Conservation (phyloP, 2,888 invertebrate species). For the Cryptops parisi region DNA sequence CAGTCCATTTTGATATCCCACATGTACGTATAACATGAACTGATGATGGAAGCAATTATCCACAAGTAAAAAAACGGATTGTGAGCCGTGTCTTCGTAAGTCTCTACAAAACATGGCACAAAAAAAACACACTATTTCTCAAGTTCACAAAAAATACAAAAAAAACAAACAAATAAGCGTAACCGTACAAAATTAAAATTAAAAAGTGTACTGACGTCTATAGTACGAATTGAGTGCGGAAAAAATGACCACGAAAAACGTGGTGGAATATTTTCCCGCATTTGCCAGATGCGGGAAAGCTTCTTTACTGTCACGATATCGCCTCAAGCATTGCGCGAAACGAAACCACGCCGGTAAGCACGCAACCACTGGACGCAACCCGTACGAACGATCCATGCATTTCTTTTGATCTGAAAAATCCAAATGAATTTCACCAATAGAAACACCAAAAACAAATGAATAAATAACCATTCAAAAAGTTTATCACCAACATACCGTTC, state of each 20-base stretch:
- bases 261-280: constrained; percentile 95
- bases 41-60: constrained; percentile 51
- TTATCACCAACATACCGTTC: constrained; percentile 10
- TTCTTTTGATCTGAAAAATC: constrained; percentile 41
- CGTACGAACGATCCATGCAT: constrained; percentile 53
- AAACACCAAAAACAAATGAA: not conserved
- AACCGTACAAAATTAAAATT: too few relatives aligned
- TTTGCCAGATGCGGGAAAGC: constrained; percentile 93
- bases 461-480: not conserved
- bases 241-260: constrained; percentile 86
- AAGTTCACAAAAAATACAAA: not conserved
- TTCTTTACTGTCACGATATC: constrained; percentile 85
- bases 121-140: too few relatives aligned
- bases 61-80: constrained; percentile 81
- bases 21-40: constrained; percentile 81
- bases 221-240: constrained; percentile 52
- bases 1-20: constrained; percentile 99
- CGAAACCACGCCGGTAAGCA: constrained; percentile 95
- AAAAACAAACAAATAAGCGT: not conserved
- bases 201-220: constrained; percentile 39
- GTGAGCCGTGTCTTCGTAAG: constrained; percentile 46
- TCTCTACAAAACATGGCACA: constrained; percentile 39
- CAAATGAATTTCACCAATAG: constrained; percentile 1
- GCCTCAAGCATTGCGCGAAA: constrained; percentile 89
- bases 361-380: constrained; percentile 69